Conservation (phyloP, 1,140 invertebrate genomes). For the Oryctes rhinoceros region DNA sequence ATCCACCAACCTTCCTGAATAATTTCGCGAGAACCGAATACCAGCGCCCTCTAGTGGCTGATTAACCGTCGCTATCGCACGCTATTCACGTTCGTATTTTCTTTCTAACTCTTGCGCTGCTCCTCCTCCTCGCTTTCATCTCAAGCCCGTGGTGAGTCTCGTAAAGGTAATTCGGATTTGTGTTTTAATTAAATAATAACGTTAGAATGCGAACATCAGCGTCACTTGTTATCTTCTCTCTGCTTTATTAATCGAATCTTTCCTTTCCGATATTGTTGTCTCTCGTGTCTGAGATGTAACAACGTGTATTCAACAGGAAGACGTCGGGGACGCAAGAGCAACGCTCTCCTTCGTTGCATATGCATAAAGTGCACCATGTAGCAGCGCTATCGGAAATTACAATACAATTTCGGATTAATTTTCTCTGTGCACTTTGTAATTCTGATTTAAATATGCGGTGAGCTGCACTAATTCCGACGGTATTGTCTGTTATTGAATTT, state of each 20-base stretch:
- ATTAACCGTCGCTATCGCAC: background rate
- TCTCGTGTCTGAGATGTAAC: conserved; percentile 6
- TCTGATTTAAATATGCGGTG: background rate
- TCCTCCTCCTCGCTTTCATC: background rate
- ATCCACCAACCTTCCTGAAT: background rate
- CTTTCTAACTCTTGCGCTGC: background rate
- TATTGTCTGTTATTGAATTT: conserved; percentile 17
- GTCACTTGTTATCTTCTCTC: conserved; percentile 46
- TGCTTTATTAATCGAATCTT: conserved; percentile 45
- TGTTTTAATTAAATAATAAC: conserved; percentile 58
- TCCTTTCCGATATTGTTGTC: conserved; percentile 32
- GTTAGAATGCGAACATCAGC: conserved; percentile 45
- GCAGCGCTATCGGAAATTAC: conserved; percentile 46
- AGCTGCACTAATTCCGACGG: conserved; percentile 20
- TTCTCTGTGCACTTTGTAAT: conserved; percentile 15
- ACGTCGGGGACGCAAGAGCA: background rate
- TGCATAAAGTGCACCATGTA: conserved; percentile 47
- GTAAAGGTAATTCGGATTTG: conserved; percentile 57
- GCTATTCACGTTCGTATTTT: conserved; percentile 18
- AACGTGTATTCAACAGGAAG: conserved; percentile 6
- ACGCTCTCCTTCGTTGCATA: conserved; percentile 44
- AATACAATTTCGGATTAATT: conserved; percentile 50
- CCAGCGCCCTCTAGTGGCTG: conserved; percentile 4
- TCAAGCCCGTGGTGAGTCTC: conserved; percentile 45
- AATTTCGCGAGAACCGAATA: background rate